phyloP scores from a whole-genome alignment of 2,888 invertebrate species.

The Tiliacea citrago region DNA sequence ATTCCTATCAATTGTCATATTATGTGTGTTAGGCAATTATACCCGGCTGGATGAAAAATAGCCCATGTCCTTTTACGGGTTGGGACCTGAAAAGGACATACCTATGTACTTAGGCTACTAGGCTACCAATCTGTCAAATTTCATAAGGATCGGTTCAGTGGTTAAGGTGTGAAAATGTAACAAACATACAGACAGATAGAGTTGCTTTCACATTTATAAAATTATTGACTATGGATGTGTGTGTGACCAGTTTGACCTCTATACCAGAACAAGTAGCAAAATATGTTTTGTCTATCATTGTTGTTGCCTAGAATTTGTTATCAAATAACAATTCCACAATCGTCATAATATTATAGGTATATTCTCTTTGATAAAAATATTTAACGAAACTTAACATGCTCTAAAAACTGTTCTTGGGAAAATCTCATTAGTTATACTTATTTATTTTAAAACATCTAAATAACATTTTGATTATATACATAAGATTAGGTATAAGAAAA shows the following conservation, averaged over 20 bases:
- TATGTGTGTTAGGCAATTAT: no score
- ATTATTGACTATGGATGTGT: neutral
- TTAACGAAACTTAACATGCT: neutral
- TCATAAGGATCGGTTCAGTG: neutral
- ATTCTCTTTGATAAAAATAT: neutral
- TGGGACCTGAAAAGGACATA: no score
- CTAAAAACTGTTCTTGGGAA: neutral
- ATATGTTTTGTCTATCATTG: conserved; percentile 32
- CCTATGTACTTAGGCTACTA: neutral
- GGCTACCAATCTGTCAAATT: neutral
- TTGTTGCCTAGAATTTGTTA: conserved; percentile 24
- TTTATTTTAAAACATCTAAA: neutral
- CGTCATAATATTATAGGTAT: neutral
- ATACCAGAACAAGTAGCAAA: conserved; percentile 29
- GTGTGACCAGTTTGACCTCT: conserved; percentile 31
- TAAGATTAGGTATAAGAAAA: no score
- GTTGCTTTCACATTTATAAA: neutral
- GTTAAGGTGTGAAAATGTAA: neutral
- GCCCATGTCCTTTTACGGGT: neutral
- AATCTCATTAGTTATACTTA: neutral
- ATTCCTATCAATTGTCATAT: no score
- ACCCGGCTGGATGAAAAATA: neutral
- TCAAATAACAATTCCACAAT: conserved; percentile 3
- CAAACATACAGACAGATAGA: neutral
- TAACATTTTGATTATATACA: neutral